Evolutionary conservation across 2,888 invertebrate species (phyloP), one percentile per base, ranked within the genome.

Genomic region (Torymus texanus): DNA sequence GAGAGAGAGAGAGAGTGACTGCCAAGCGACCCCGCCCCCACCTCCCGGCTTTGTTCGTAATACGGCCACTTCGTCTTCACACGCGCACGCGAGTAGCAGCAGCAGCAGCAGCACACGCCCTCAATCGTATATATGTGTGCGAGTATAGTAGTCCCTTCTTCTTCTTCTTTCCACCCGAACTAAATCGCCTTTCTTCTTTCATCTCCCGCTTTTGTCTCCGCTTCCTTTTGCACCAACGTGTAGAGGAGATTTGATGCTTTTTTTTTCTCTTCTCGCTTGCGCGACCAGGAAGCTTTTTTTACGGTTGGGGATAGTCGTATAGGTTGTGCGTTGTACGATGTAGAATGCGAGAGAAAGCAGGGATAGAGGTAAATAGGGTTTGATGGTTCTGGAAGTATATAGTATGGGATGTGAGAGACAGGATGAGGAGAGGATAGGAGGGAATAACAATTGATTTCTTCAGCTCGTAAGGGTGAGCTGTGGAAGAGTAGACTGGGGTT

Each of bases 11-110:
- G 21, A 21, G 21, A 21, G 21, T 21, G 21, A n/a, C 21, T 53
- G 55, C 24, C 13, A 2, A 21, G 21, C 53, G 58, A 5, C 0
- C 16, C 18, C 72, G 12, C 67, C 4, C 53, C n/a, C 50, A 4
- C 53, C 16, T 55, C 14, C 62, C 3, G n/a, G 51, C 67, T 67
- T 61, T 75, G 68, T 62, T 21, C 59, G 55, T 68, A 68, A 75
- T 68, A 68, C 61, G 41, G 61, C 58, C 56, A 70, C 70, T 76
- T 51, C 63, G 63, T 63, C 70, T 76, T 70, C 41, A 12, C 51
- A 4, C 16, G 16, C 63, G 50, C 50, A 18, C 29, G 4, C 24
- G 29, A 29, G 8, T n/a, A n/a, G 53, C 55, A 8, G 1, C 65
- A 3, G n/a, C 51, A 16, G 2, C 14, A 29, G 10, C 51, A 51